Conservation (phyloP, 2,113 vertebrate species). For the Cryptotis parvus region DNA sequence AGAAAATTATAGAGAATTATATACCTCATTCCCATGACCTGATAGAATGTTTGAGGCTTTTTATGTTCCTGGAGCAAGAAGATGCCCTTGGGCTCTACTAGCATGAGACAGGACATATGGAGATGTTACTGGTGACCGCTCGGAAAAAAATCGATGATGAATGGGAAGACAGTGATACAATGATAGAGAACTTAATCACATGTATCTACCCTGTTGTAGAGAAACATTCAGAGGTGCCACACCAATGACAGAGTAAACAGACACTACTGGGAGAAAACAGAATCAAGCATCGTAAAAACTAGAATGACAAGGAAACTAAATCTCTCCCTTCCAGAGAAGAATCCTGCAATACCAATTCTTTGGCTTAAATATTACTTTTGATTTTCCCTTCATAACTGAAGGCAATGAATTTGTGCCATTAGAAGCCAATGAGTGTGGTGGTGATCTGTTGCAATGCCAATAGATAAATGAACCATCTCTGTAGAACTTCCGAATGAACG, state of each 20-base stretch:
- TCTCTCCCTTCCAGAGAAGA: not conserved
- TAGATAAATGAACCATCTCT: not conserved
- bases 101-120: no score
- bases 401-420: not conserved
- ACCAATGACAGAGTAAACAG: not conserved
- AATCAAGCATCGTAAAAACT: not conserved
- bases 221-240: not conserved
- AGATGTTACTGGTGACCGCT: no score
- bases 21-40: no score
- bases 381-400: not conserved
- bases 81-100: no score
- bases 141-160: no score
- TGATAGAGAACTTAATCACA: not conserved
- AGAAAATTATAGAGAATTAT: no score
- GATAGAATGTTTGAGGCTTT: no score
- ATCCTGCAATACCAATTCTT: rapidly evolving
- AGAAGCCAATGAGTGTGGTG: not conserved
- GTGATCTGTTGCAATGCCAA: not conserved
- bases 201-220: not conserved
- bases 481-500: not conserved
- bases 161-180: no score
- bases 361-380: not conserved
- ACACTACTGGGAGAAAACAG: no score
- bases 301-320: not conserved
- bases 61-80: no score